phyloP scores from a whole-genome alignment of 2,113 vertebrate genomes.

The Hystrix cristata region DNA sequence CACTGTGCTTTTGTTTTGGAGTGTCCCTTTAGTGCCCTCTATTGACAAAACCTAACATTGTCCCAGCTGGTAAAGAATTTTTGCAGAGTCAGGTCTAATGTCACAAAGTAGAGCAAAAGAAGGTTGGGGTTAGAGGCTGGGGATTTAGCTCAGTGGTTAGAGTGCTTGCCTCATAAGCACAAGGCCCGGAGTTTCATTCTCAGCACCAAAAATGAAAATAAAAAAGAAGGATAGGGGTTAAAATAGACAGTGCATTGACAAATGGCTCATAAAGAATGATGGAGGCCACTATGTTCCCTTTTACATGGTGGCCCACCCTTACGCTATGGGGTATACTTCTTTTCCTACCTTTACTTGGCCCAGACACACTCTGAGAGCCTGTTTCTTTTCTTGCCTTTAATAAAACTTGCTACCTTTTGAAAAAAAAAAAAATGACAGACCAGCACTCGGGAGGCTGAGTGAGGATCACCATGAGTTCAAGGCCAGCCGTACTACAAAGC shows the following conservation, averaged over 20 bases:
- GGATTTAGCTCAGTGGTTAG: too few species aligned
- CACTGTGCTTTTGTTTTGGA: not conserved
- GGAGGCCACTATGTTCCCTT: not conserved
- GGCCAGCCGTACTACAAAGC: not conserved
- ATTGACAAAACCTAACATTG: constrained; percentile 37
- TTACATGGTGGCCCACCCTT: not conserved
- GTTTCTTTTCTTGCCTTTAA: not conserved
- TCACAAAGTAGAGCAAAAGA: constrained; percentile 14
- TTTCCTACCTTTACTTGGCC: not conserved
- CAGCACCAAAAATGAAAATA: too few species aligned
- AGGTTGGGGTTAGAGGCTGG: not conserved
- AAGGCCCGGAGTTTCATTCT: too few species aligned
- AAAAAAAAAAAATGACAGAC: not conserved
- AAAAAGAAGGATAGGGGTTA: not conserved
- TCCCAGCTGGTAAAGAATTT: not conserved
- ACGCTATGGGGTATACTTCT: not conserved
- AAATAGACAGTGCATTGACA: not conserved
- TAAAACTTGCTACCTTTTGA: not conserved
- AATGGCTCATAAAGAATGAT: constrained; percentile 22
- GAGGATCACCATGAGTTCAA: not conserved
- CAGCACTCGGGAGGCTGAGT: not conserved
- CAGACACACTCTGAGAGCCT: not conserved
- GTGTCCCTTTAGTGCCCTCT: not conserved
- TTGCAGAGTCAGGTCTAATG: not conserved
- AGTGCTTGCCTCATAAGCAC: too few species aligned